Evolutionary conservation across 2,797 vertebrate species (phyloP).

Genomic region (Cheirogaleus major): DNA sequence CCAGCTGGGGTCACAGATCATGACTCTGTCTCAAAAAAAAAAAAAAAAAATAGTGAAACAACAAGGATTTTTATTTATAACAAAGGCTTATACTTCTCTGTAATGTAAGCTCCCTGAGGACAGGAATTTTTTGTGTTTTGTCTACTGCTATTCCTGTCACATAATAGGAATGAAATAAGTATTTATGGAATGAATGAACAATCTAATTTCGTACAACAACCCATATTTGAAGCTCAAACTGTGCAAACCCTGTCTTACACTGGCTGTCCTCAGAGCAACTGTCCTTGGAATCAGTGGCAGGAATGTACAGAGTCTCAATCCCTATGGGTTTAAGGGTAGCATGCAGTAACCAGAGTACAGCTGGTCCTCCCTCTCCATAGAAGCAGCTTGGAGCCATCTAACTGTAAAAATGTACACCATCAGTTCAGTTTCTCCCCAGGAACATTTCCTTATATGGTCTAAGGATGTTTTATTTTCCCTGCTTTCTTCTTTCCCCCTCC

Average conservation of each 20-base stretch:
- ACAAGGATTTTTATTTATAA: not conserved
- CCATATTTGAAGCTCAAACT: not conserved
- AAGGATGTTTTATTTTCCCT: slow-evolving; percentile 13
- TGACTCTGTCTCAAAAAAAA: no score
- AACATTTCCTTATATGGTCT: not conserved
- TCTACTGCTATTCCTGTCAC: not conserved
- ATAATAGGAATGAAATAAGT: not conserved
- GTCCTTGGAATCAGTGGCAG: not conserved
- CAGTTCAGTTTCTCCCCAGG: not conserved
- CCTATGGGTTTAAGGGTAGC: accelerated
- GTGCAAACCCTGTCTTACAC: not conserved
- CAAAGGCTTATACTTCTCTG: not conserved
- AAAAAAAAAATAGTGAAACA: not conserved
- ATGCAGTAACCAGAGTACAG: not conserved
- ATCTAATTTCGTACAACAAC: not conserved
- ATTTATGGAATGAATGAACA: not conserved
- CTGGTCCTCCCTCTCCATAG: not conserved
- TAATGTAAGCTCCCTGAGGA: not conserved
- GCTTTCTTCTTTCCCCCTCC: not conserved
- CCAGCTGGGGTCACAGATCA: no score
- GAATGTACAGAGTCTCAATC: not conserved
- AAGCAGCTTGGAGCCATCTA: not conserved
- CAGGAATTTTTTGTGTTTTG: not conserved
- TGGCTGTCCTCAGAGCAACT: not conserved
- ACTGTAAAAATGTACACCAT: not conserved